Conservation (phyloP, 2,113 vertebrate genomes). For the Haemorhous mexicanus region DNA sequence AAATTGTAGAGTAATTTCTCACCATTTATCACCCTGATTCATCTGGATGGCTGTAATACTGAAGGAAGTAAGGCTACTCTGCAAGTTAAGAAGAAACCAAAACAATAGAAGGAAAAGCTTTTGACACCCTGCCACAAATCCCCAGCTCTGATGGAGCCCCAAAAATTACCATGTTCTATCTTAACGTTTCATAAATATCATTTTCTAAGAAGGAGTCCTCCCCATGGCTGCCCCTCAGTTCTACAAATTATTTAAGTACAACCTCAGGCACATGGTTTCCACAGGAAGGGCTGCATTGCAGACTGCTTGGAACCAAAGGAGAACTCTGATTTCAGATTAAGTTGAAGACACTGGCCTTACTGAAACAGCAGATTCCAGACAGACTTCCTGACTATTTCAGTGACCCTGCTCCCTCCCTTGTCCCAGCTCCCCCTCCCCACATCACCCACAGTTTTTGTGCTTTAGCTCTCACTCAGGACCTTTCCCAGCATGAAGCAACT, state of each 20-base stretch:
- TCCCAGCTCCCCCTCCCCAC: neutral
- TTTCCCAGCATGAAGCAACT: neutral
- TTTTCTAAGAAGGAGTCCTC: neutral
- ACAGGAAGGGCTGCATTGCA: neutral
- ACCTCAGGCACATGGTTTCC: neutral
- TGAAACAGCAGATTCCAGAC: neutral
- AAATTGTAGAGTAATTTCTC: neutral
- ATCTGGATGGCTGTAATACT: neutral
- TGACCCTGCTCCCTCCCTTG: neutral
- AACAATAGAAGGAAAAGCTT: constrained; percentile 25
- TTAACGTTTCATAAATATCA: neutral
- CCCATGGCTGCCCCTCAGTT: neutral
- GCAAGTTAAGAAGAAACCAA: neutral
- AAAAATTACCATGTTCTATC: neutral
- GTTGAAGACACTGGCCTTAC: neutral
- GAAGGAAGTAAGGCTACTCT: neutral
- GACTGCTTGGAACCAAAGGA: neutral
- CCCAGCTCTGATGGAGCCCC: neutral
- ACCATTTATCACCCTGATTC: neutral
- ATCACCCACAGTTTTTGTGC: neutral
- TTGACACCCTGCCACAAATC: neutral
- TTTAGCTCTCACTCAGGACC: neutral
- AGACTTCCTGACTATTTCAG: neutral
- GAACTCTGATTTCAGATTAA: neutral
- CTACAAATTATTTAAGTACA: neutral